Evolutionary conservation across 2,797 vertebrate genomes (phyloP).

Genomic region (Anabas testudineus): DNA sequence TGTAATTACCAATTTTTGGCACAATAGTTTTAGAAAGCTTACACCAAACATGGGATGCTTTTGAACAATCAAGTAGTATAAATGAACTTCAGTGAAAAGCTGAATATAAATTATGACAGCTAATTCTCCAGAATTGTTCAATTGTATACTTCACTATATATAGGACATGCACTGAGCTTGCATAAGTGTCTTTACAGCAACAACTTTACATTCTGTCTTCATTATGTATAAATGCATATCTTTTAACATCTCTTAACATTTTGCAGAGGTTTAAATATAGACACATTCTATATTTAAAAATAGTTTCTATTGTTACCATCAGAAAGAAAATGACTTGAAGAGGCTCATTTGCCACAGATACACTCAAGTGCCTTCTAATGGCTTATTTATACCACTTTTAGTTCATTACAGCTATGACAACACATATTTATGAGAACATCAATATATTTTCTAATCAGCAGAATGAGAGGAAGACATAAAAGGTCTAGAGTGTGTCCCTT

Average conservation of each 20-base stretch:
- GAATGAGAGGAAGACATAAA: conserved; percentile 20
- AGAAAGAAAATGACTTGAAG: neutral
- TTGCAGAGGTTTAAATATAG: neutral
- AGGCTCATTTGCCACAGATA: conserved; percentile 30
- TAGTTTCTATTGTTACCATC: neutral
- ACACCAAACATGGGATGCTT: too few relatives aligned
- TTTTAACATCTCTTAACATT: neutral
- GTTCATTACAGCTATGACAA: conserved; percentile 33
- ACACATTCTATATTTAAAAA: neutral
- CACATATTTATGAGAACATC: conserved; percentile 35
- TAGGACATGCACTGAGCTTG: neutral
- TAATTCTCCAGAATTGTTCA: neutral
- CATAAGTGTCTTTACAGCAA: neutral
- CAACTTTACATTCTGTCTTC: neutral
- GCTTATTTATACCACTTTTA: conserved; percentile 23
- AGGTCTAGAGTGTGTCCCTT: conserved; percentile 23
- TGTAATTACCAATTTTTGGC: too few relatives aligned
- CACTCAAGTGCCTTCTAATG: conserved; percentile 24
- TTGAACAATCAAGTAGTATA: too few relatives aligned
- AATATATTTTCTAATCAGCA: conserved; percentile 39
- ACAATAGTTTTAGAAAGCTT: too few relatives aligned
- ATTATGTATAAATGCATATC: too few relatives aligned
- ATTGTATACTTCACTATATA: neutral
- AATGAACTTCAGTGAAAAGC: too few relatives aligned
- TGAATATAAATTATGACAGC: too few relatives aligned